These are phyloP conservation scores for Labeo rohita DNA, from an alignment of 2,113 vertebrate genomes.

Conservation along the genomic window DNA sequence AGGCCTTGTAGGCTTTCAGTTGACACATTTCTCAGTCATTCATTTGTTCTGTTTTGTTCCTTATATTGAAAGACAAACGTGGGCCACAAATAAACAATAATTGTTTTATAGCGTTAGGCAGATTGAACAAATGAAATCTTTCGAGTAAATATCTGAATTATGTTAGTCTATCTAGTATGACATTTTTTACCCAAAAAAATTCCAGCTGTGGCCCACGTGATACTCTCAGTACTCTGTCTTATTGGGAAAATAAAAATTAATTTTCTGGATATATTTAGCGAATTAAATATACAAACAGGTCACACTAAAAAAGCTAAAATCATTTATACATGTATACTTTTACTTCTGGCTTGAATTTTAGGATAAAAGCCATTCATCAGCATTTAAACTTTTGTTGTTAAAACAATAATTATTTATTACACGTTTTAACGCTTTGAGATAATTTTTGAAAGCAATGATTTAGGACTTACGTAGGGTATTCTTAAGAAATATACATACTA, in stretches of 20 bases:
- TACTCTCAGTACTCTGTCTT: background rate
- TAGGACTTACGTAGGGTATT: conserved; percentile 52
- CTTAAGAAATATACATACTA: background rate
- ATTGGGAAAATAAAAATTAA: conserved; percentile 38
- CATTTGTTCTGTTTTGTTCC: background rate
- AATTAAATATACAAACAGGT: conserved; percentile 80
- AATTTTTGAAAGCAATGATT: conserved; percentile 64
- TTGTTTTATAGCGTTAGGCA: too few relatives aligned
- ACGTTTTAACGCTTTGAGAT: conserved; percentile 68
- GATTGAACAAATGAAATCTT: background rate
- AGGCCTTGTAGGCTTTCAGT: background rate
- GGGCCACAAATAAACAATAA: background rate
- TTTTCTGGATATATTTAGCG: conserved; percentile 64
- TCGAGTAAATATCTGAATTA: background rate
- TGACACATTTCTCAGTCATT: background rate
- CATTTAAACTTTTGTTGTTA: conserved; percentile 71
- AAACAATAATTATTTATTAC: conserved; percentile 76
- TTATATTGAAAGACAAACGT: background rate
- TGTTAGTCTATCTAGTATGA: background rate
- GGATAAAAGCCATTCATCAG: conserved; percentile 72
- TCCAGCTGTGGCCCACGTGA: background rate
- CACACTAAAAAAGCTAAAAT: conserved; percentile 75
- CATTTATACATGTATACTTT: conserved; percentile 72
- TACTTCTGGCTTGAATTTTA: conserved; percentile 74
- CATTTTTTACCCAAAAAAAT: background rate